Evolutionary conservation across 2,797 vertebrate genomes (phyloP).

Genomic region (Galagoides demidoff): DNA sequence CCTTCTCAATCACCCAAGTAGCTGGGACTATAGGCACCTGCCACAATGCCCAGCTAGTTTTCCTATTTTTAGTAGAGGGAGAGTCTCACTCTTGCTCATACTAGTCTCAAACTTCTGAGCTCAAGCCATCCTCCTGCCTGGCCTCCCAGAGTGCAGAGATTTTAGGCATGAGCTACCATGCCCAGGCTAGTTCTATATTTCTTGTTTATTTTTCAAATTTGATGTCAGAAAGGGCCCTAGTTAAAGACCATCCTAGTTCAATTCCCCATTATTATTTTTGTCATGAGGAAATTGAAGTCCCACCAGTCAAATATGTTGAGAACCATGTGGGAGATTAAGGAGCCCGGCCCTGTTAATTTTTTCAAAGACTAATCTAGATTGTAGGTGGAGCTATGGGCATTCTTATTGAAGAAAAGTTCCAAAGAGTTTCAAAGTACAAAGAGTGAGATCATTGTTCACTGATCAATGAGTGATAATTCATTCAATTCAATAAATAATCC

Average conservation of each 20-base stretch:
- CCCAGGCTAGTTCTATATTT: background rate
- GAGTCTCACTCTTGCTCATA: too few relatives aligned
- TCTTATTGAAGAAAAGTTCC: background rate
- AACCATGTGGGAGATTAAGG: background rate
- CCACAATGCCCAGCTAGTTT: too few relatives aligned
- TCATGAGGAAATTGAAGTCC: background rate
- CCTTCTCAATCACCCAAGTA: too few relatives aligned
- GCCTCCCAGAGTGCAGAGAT: too few relatives aligned
- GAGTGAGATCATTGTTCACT: background rate
- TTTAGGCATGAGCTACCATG: too few relatives aligned
- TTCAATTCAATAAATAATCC: background rate
- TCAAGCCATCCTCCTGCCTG: too few relatives aligned
- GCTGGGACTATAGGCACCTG: too few relatives aligned
- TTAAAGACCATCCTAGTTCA: background rate
- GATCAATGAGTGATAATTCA: background rate
- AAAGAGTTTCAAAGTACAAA: background rate
- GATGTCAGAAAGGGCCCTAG: background rate
- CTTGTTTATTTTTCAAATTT: constrained; percentile 20
- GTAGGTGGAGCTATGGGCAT: background rate
- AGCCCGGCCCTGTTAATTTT: background rate
- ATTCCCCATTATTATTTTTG: background rate
- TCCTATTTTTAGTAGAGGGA: too few relatives aligned
- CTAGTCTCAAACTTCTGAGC: too few relatives aligned
- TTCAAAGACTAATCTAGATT: background rate
- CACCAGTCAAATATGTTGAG: background rate